These are phyloP conservation scores for Synaphobranchus kaupii DNA, from an alignment of 2,797 vertebrate species.

Conservation along the genomic window DNA sequence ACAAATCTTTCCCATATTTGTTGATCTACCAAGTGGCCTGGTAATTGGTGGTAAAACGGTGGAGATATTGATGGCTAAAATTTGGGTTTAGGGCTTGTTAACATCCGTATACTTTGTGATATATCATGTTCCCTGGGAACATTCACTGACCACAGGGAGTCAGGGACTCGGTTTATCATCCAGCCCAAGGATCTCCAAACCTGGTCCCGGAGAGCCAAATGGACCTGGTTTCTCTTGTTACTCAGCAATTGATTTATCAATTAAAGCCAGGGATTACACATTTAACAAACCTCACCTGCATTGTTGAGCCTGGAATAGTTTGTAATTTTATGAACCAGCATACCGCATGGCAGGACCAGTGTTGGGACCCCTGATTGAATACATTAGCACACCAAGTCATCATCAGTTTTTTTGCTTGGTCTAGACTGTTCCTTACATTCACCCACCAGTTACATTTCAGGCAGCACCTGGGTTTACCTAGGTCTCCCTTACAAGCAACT, in stretches of 20 bases:
- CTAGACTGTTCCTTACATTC: neutral
- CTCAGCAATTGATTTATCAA: neutral
- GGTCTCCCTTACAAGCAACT: neutral
- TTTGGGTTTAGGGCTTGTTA: too few species aligned
- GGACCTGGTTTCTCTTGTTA: neutral
- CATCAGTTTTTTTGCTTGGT: neutral
- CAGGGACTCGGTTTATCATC: neutral
- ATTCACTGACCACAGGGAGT: neutral
- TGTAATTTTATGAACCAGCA: neutral
- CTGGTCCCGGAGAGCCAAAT: neutral
- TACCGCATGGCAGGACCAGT: neutral
- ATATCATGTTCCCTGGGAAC: neutral
- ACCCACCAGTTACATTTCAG: neutral
- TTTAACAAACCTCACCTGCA: neutral
- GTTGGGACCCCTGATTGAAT: neutral
- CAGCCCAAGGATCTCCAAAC: neutral
- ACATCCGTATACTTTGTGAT: too few species aligned
- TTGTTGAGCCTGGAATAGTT: neutral
- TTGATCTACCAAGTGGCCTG: too few species aligned
- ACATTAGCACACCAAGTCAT: neutral
- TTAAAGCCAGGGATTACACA: neutral
- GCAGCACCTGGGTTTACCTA: neutral
- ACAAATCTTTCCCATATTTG: too few species aligned
- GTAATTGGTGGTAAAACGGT: too few species aligned
- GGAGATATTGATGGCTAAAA: too few species aligned